Base-by-base conservation (phyloP, 2,797 vertebrate species). In the Nyctibius grandis region DNA sequence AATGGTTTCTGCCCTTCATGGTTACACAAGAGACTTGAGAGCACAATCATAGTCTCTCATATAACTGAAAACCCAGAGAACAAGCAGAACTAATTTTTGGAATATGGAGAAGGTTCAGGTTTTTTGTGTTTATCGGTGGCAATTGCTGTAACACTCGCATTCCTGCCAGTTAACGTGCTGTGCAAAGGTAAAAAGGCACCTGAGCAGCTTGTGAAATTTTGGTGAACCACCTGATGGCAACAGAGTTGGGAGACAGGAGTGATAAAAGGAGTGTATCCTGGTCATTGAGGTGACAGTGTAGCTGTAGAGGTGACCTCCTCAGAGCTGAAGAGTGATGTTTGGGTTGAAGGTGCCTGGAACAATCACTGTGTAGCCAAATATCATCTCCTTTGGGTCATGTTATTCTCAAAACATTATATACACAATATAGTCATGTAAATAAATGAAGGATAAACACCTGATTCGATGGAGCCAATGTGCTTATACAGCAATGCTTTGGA, bases 391-490 rank as follows among this genome's bases (percentile, higher is more conserved):
- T 28, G 47, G n/a, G 75, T 51, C 33, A 22, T 77, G 20, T 40
- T 77, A 1, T 23, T 86, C 56, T 67, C 36, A 48, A 54, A 68
- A 31, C 6, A 11, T 44, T 4, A 16, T 4, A 13, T 38, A 23
- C 7, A 9, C 3, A 2, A 5, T 40, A 12, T 21, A 59, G 12
- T 56, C 23, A 21, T 60, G 45, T 40, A 79, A 73, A 38, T 36
- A 53, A 56, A 54, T 12, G n/a, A 76, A 48, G 5, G 9, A 33
- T 3, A 50, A 50, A 0, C 7, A 8, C 5, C 7, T 10, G 9
- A 4, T 40, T 33, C 0, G 0, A 4, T 26, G 53, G 38, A 73
- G 54, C 1, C n/a, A 11, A 5, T 8, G 12, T 34, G 20, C 53
- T 75, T 34, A 42, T 33, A 1, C 40, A 76, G 36, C 59, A 56